Conservation (phyloP, 2,113 vertebrate genomes). For the Blennius ocellaris region DNA sequence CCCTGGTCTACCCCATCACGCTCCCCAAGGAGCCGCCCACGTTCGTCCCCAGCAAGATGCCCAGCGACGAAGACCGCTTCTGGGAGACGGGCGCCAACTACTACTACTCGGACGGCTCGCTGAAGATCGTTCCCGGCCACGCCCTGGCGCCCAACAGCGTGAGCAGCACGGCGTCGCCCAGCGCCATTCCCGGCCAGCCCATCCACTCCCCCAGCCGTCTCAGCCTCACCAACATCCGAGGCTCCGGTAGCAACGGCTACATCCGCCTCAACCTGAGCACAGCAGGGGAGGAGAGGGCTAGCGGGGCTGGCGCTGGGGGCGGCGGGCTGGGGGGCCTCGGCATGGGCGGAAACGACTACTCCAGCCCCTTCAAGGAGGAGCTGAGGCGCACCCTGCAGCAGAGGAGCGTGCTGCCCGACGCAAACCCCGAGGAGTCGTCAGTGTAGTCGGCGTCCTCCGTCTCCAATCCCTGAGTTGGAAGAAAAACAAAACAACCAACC, state of each 20-base stretch:
- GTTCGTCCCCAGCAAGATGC: conserved; percentile 90
- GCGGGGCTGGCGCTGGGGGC: conserved; percentile 86
- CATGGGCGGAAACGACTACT: conserved; percentile 82
- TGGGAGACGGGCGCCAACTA: conserved; percentile 95
- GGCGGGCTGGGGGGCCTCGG: conserved; percentile 76
- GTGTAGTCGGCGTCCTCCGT: conserved; percentile 81
- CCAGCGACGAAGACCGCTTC: conserved; percentile 89
- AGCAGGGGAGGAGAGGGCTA: conserved; percentile 87
- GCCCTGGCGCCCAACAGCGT: conserved; percentile 86
- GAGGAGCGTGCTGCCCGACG: conserved; percentile 93
- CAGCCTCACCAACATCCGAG: conserved; percentile 92
- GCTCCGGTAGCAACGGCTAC: conserved; percentile 93
- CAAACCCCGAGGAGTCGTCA: conserved; percentile 97
- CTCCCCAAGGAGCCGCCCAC: conserved; percentile 92
- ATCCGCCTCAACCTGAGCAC: conserved; percentile 93
- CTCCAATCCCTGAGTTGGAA: conserved; percentile 47
- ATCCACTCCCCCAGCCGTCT: conserved; percentile 92
- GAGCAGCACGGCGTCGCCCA: conserved; percentile 84
- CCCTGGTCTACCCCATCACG: conserved; percentile 93
- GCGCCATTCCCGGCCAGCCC: conserved; percentile 93
- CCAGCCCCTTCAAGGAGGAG: conserved; percentile 87
- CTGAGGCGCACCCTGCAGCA: conserved; percentile 88
- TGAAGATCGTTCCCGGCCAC: conserved; percentile 96
- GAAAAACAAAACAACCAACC: conserved; percentile 75
- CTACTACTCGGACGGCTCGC: conserved; percentile 95